Evolutionary conservation across 2,113 vertebrate species (phyloP), one percentile per base, ranked within the genome.

Genomic region (Lutjanus erythropterus): DNA sequence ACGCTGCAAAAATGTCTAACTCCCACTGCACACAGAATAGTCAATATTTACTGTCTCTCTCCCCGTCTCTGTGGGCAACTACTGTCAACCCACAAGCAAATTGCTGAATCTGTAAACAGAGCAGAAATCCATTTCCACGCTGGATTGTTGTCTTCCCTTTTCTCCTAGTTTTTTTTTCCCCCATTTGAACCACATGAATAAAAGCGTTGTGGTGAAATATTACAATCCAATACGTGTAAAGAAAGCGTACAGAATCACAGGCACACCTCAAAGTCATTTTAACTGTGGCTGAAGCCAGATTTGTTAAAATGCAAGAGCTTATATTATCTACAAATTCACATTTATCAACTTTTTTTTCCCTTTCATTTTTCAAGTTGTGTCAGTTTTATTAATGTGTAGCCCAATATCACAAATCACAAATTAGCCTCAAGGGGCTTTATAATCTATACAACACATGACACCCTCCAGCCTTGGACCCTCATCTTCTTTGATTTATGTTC

Each of bases 271-370:
- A n/a, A 65, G 49, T 83, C 21, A 64, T 74, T 81, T 68, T 42
- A 44, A 31, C 55, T 33, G 16, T 64, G 55, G 12, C 59, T 14
- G 2, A 56, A 83, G 59, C 31, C 29, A 71, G 39, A 81, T 47
- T 59, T 80, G 12, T 86, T 1, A 2, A 46, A 31, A 83, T 80
- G 56, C 37, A 73, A 76, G 87, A 85, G 74, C 73, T 35, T 53
- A 56, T 50, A 60, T 25, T 85, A 87, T 90, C 1, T 89, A 86
- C 88, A 88, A 73, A 84, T 85, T 67, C 46, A 87, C 71, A 75
- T 56, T 56, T 15, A 29, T 42, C 18, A 6, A 52, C 23, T n/a
- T 60, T 59, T 60, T 59, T 50, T 62, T 16, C 9, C 27, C 12
- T 66, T 68, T 4, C 1, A 27, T 44, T 21, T 10, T n/a, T 23